Evolutionary conservation across 2,113 vertebrate genomes (phyloP).

Genomic region (Podilymbus podiceps): DNA sequence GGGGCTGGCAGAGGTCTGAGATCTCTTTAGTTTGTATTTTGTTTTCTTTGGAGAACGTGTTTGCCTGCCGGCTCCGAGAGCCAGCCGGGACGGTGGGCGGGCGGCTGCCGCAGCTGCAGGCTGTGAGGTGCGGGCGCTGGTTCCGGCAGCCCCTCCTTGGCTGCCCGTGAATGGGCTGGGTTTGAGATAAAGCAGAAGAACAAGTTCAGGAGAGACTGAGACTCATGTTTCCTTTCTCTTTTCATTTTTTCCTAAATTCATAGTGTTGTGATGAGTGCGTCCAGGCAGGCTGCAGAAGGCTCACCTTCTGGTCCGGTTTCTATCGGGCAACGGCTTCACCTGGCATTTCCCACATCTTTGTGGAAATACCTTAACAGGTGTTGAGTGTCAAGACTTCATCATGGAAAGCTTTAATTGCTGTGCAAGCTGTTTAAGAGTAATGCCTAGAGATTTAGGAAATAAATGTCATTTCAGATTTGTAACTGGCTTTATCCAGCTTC

Average conservation of each 20-base stretch:
- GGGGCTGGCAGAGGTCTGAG: fast-evolving
- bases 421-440: not conserved
- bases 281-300: not conserved
- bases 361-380: not conserved
- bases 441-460: not conserved
- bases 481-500: not conserved
- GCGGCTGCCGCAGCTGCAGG: not conserved
- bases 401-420: not conserved
- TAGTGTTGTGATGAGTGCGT: fast-evolving
- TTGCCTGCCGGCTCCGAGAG: not conserved
- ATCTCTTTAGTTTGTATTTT: not conserved
- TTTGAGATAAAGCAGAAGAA: not conserved
- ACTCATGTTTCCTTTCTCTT: not conserved
- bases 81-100: not conserved
- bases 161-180: fast-evolving
- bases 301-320: not conserved
- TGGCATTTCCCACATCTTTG: not conserved
- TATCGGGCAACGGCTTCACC: not conserved
- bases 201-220: not conserved
- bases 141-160: too few species aligned
- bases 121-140: fast-evolving
- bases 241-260: not conserved
- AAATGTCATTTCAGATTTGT: not conserved
- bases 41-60: not conserved
- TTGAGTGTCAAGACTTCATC: not conserved